These are phyloP conservation scores for Zosterops pallidus DNA, from an alignment of 2,113 vertebrate genomes.

Conservation along the genomic window DNA sequence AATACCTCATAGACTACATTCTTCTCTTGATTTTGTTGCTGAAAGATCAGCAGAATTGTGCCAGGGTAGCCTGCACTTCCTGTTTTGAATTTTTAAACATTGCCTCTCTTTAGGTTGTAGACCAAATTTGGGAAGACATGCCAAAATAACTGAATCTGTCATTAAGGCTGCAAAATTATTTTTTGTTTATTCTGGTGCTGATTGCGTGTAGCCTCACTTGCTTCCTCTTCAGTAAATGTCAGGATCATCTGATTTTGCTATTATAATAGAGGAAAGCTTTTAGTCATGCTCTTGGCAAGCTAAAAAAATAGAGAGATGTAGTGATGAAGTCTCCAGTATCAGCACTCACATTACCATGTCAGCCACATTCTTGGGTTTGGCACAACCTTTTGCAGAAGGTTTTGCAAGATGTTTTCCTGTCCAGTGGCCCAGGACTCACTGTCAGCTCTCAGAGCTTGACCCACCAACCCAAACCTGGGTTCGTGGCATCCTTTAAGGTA, in stretches of 20 bases:
- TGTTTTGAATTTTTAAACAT: neutral
- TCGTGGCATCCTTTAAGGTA: rapidly evolving
- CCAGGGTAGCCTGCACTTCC: neutral
- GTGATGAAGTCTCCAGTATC: neutral
- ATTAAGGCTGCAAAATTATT: neutral
- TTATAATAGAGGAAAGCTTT: neutral
- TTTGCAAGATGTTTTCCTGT: neutral
- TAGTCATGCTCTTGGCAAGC: neutral
- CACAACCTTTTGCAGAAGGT: neutral
- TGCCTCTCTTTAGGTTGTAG: neutral
- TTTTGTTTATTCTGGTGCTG: neutral
- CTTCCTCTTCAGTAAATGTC: neutral
- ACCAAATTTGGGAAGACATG: neutral
- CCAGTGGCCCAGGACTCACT: rapidly evolving
- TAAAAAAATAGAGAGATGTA: neutral
- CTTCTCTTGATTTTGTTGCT: neutral
- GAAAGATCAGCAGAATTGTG: neutral
- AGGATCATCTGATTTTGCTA: neutral
- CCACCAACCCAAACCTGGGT: neutral
- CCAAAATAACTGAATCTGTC: neutral
- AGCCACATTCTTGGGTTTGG: neutral
- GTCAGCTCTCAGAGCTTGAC: neutral
- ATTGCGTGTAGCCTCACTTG: neutral
- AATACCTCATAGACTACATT: neutral
- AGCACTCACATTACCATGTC: neutral